These are phyloP conservation scores for Drosophila mulleri DNA, from an alignment of 2,888 invertebrate species.

Conservation along the genomic window DNA sequence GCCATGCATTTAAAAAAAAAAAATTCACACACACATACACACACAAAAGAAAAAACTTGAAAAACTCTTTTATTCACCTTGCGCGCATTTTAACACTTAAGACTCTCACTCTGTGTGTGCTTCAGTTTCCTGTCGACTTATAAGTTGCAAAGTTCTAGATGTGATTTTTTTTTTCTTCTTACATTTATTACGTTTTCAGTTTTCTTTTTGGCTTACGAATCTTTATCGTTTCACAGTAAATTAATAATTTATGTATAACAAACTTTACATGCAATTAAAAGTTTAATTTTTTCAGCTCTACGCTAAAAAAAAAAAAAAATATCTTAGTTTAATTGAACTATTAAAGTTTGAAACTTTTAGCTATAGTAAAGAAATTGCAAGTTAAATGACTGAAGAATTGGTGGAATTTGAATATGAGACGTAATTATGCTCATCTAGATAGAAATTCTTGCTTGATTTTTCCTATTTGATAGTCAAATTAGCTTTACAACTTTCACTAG, in stretches of 20 bases:
- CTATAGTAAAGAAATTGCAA: background rate
- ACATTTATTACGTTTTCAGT: background rate
- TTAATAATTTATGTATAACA: slow-evolving; percentile 4
- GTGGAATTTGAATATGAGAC: too few species aligned
- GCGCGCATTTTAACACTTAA: slow-evolving; percentile 15
- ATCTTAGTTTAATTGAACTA: background rate
- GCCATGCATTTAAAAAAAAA: slow-evolving; percentile 38
- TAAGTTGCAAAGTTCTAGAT: slow-evolving; percentile 1
- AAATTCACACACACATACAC: too few species aligned
- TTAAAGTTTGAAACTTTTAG: background rate
- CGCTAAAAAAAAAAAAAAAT: background rate
- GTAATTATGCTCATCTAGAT: too few species aligned
- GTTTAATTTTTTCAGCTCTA: background rate
- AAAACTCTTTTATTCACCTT: slow-evolving; percentile 31
- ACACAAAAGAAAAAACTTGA: background rate
- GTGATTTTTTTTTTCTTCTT: background rate
- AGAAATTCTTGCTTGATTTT: too few species aligned
- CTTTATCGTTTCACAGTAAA: background rate
- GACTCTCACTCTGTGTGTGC: background rate
- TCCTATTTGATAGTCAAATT: too few species aligned
- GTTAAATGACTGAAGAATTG: background rate
- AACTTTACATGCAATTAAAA: slow-evolving; percentile 12
- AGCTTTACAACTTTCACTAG: too few species aligned
- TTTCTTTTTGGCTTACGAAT: slow-evolving; percentile 1
- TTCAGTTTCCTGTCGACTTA: slow-evolving; percentile 7